Evolutionary conservation across 2,797 vertebrate species (phyloP).

Genomic region (Syngnathus acus): DNA sequence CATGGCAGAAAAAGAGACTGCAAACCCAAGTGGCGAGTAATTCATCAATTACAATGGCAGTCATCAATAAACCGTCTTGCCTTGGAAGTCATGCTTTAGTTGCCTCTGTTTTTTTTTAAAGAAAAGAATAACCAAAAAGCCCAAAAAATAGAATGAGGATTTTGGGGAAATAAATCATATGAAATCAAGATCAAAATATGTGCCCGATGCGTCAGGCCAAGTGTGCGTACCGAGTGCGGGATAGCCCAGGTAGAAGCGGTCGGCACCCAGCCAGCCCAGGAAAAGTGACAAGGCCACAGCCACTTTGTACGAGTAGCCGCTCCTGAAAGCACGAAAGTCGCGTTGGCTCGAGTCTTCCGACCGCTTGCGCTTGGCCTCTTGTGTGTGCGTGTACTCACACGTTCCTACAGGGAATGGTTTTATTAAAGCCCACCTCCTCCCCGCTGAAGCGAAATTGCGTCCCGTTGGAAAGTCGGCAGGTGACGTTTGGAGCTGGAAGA

Average conservation of each 20-base stretch:
- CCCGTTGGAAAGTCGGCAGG: slow-evolving; percentile 79
- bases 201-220: no score
- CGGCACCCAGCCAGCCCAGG: slow-evolving; percentile 94
- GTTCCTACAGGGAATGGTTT: slow-evolving; percentile 82
- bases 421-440: slow-evolving; percentile 83
- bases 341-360: no score
- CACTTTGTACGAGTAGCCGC: slow-evolving; percentile 92
- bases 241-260: slow-evolving; percentile 95
- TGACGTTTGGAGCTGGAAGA: slow-evolving; percentile 88
- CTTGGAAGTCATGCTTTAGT: no score
- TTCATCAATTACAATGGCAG: no score
- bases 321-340: slow-evolving; percentile 58
- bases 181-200: no score
- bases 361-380: neutral
- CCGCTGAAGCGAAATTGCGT: slow-evolving; percentile 82
- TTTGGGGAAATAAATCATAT: no score
- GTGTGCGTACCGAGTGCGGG: slow-evolving; percentile 80
- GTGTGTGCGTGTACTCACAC: slow-evolving; percentile 75
- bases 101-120: no score
- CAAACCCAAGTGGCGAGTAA: no score
- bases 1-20: no score
- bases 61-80: no score
- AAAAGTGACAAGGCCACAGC: slow-evolving; percentile 94
- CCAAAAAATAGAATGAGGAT: no score
- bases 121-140: no score